These are phyloP conservation scores for Pteropus alecto DNA, from an alignment of 2,113 vertebrate genomes.

Conservation along the genomic window DNA sequence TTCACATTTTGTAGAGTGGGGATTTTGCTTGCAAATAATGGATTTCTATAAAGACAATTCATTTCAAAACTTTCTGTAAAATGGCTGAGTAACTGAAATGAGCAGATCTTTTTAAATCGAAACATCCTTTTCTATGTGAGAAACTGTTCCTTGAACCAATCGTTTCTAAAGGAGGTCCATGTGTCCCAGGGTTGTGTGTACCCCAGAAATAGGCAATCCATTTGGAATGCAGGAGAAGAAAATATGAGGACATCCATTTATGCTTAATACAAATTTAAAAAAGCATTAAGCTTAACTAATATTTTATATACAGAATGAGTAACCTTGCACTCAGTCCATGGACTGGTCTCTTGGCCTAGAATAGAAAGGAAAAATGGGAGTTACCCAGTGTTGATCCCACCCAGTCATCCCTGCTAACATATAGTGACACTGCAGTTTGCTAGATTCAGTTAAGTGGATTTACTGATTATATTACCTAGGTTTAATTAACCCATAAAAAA, in stretches of 20 bases:
- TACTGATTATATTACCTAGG: background rate
- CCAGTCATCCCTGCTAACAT: background rate
- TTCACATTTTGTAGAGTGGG: constrained; percentile 68
- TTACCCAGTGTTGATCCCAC: background rate
- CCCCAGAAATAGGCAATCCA: background rate
- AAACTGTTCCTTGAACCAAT: constrained; percentile 29
- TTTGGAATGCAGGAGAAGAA: background rate
- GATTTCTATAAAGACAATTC: constrained; percentile 71
- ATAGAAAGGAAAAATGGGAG: background rate
- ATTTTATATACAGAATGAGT: background rate
- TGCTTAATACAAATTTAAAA: background rate
- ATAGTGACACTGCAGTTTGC: background rate
- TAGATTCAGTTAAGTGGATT: background rate
- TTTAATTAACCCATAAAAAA: constrained; percentile 20
- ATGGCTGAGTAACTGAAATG: constrained; percentile 64
- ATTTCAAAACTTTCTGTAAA: constrained; percentile 71
- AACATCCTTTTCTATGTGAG: constrained; percentile 24
- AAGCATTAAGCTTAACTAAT: constrained; percentile 4
- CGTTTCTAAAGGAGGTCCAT: background rate
- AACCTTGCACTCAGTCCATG: background rate
- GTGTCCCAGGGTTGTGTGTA: background rate
- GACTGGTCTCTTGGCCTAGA: background rate
- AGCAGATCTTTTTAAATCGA: constrained; percentile 47
- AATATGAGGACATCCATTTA: background rate
- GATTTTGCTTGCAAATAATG: constrained; percentile 75